Evolutionary conservation across 2,797 vertebrate species (phyloP).

Genomic region (Astyanax mexicanus): DNA sequence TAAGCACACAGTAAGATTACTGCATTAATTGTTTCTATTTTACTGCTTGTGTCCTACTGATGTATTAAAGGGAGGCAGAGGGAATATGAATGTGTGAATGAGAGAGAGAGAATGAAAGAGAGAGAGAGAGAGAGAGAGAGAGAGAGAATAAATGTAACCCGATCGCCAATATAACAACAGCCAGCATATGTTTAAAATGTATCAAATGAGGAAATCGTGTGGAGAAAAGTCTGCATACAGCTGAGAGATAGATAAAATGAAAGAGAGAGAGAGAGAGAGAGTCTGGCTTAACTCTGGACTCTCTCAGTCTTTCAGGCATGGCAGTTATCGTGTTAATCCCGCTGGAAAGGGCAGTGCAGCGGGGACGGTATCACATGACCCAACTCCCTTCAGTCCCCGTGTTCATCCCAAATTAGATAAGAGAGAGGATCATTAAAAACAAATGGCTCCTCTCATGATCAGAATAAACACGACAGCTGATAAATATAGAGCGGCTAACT

Average conservation of each 20-base stretch:
- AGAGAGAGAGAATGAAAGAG: no score
- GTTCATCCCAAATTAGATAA: constrained; percentile 69
- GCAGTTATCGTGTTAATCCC: constrained; percentile 63
- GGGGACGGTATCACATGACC: constrained; percentile 54
- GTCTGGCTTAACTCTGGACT: constrained; percentile 47
- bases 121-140: constrained; percentile 7
- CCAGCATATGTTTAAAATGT: constrained; percentile 64
- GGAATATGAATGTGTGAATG: no score
- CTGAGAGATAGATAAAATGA: neutral
- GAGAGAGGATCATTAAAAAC: constrained; percentile 62
- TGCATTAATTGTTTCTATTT: no score
- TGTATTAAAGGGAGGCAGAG: no score
- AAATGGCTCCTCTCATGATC: constrained; percentile 61
- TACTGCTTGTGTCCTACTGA: no score
- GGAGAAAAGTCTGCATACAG: constrained; percentile 55
- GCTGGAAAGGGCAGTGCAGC: constrained; percentile 63
- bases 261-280: constrained; percentile 53
- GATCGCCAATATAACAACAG: constrained; percentile 68
- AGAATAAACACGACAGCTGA: constrained; percentile 6
- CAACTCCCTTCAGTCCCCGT: constrained; percentile 67
- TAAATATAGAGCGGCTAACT: constrained; percentile 51
- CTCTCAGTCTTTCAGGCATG: constrained; percentile 54
- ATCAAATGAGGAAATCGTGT: constrained; percentile 62
- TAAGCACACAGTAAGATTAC: no score
- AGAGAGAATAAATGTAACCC: neutral